Evolutionary conservation across 2,113 vertebrate genomes (phyloP), one percentile per base, ranked within the genome.

Genomic region (Sialia sialis): DNA sequence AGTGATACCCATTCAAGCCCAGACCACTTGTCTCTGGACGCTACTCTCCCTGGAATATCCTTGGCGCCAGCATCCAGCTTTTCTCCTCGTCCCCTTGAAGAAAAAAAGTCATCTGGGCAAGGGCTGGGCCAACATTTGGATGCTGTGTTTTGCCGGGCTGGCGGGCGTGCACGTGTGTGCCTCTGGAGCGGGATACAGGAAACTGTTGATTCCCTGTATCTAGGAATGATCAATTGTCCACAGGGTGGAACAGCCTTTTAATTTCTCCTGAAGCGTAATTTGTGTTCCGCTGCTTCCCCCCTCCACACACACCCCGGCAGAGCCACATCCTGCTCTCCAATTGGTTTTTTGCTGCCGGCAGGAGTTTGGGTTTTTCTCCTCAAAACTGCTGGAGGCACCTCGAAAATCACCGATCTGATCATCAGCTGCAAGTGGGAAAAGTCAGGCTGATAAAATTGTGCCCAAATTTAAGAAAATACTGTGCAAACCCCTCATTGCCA

Each of bases 1-100:
- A 94, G 84, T 87, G 95, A 96, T 96, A 93, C 95, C 94, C 96
- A 92, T 95, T 95, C 95, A 93, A 91, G 89, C 87, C 93, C 96
- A 97, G 97, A 97, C 97, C 97, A 94, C 94, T 95, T 91, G 97
- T 97, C 97, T 97, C 95, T 96, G 94, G 93, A 92, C 76, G 9
- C 68, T 87, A 82, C 91, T 97, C 97, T 97, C 97, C 34, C 87
- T 95, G 97, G 97, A 96, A 97, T 97, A 96, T 96, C 87, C 91
- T 84, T 87, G 97, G 96, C 97, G 95, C 97, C 97, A 97, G 74
- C 74, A 87, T 82, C 93, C 41, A 86, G 88, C 38, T 1, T 84
- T 89, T 90, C 96, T 96, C 70, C 92, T 90, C 11, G 1, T 93
- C 84, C 79, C 80, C 92, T 90, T 77, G 32, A 82, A 92, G 85